Conservation (phyloP, 1,140 invertebrate genomes). For the Drosophila guanche region DNA sequence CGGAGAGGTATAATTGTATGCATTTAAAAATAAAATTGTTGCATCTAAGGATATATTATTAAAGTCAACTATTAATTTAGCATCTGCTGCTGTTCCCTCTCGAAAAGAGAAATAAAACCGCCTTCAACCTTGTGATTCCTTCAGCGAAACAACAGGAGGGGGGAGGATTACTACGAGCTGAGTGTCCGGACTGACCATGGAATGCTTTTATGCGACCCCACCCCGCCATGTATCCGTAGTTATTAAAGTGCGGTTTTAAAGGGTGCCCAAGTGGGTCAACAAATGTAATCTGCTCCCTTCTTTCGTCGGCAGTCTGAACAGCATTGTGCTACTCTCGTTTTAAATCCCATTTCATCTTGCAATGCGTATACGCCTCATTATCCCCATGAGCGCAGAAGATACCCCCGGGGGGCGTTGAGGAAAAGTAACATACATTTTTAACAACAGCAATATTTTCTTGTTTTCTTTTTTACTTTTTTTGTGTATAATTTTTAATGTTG, state of each 20-base stretch:
- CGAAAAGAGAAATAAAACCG: constrained; percentile 5
- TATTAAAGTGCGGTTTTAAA: constrained; percentile 2
- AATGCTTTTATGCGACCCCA: constrained; percentile 31
- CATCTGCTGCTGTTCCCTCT: not conserved
- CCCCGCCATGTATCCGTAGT: not conserved
- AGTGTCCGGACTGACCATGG: constrained; percentile 33
- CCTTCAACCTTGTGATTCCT: not conserved
- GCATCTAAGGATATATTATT: constrained; percentile 20
- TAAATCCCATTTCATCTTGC: constrained; percentile 21
- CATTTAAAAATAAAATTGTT: constrained; percentile 42
- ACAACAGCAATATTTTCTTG: constrained; percentile 20
- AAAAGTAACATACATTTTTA: constrained; percentile 33
- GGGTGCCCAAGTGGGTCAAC: not conserved
- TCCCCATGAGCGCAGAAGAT: constrained; percentile 38
- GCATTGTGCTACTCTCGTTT: constrained; percentile 1
- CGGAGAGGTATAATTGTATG: constrained; percentile 30
- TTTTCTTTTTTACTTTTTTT: not conserved
- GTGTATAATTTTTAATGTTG: constrained; percentile 15
- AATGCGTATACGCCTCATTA: constrained; percentile 53
- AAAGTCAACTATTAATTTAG: constrained; percentile 36
- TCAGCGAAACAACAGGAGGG: not conserved
- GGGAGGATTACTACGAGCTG: constrained; percentile 27
- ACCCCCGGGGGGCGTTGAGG: not conserved
- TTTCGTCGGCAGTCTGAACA: not conserved
- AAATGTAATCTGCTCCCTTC: not conserved